Conservation (phyloP, 1,140 invertebrate genomes). For the Pomacea maculata region DNA sequence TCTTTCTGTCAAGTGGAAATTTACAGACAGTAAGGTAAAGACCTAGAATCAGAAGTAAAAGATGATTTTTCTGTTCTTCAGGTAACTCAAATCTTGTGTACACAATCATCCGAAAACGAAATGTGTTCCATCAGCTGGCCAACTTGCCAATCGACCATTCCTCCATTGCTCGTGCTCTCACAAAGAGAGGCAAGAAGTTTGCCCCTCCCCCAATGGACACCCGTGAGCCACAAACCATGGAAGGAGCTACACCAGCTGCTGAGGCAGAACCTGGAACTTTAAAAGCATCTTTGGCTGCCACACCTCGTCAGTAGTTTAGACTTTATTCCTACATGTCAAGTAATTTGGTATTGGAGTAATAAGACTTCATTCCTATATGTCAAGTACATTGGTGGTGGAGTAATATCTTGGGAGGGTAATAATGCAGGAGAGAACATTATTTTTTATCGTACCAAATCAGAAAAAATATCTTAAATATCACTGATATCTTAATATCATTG, state of each 20-base stretch:
- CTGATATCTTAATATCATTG: too few species aligned
- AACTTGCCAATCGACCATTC: conserved; percentile 93
- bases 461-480: too few species aligned
- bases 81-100: conserved; percentile 98
- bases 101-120: conserved; percentile 97
- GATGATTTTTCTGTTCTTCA: conserved; percentile 51
- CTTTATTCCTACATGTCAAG: neutral
- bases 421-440: too few species aligned
- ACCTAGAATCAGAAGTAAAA: too few species aligned
- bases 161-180: conserved; percentile 86
- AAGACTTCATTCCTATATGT: too few species aligned
- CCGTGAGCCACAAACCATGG: conserved; percentile 73
- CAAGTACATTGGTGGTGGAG: too few species aligned
- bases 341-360: too few species aligned
- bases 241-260: conserved; percentile 88
- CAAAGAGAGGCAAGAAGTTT: conserved; percentile 71
- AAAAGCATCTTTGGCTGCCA: conserved; percentile 88
- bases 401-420: too few species aligned
- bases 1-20: too few species aligned
- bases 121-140: conserved; percentile 95
- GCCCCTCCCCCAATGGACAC: conserved; percentile 41
- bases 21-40: too few species aligned
- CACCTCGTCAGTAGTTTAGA: conserved; percentile 72
- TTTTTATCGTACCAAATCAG: too few species aligned
- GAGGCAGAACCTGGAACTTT: conserved; percentile 71